A percentile compares a stretch with the other conserved stretches of the same genome.
Evolutionary conservation across 2,113 vertebrate species (phyloP).

Genomic region (Chaetodon auriga): DNA sequence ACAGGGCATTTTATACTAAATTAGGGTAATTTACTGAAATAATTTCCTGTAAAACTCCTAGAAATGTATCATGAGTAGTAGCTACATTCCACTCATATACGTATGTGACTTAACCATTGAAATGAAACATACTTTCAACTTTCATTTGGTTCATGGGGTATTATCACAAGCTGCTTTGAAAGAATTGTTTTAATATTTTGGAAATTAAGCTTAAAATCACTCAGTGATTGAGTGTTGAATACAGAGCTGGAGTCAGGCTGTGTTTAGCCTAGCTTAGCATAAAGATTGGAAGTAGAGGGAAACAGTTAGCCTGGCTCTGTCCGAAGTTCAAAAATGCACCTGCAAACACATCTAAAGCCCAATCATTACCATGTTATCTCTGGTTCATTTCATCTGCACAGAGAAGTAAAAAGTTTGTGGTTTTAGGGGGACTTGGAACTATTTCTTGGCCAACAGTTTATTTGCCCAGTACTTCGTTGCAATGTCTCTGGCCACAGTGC

Average conservation of each 20-base stretch:
- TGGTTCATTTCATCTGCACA: not conserved
- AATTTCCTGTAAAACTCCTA: not conserved
- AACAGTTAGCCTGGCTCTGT: not conserved
- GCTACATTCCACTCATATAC: constrained; percentile 5
- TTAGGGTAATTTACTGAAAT: not conserved
- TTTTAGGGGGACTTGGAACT: not conserved
- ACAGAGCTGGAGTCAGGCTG: not conserved
- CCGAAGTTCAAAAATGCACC: not conserved
- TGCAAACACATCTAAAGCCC: not conserved
- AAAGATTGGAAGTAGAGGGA: not conserved
- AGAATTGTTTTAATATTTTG: not conserved
- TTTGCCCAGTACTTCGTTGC: not conserved
- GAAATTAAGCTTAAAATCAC: too few relatives aligned
- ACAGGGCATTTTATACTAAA: not conserved
- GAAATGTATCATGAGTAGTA: not conserved
- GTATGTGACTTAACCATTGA: not conserved
- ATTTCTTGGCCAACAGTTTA: not conserved
- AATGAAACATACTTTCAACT: not conserved
- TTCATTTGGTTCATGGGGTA: not conserved
- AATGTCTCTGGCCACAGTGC: not conserved
- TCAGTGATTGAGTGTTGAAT: not conserved
- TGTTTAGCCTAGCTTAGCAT: not conserved
- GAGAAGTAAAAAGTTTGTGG: too few relatives aligned
- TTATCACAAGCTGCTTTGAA: not conserved
- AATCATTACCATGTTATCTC: not conserved